Evolutionary conservation across 2,113 vertebrate genomes (phyloP), one percentile per base, ranked within the genome.

Genomic region (Amphiprion percula): DNA sequence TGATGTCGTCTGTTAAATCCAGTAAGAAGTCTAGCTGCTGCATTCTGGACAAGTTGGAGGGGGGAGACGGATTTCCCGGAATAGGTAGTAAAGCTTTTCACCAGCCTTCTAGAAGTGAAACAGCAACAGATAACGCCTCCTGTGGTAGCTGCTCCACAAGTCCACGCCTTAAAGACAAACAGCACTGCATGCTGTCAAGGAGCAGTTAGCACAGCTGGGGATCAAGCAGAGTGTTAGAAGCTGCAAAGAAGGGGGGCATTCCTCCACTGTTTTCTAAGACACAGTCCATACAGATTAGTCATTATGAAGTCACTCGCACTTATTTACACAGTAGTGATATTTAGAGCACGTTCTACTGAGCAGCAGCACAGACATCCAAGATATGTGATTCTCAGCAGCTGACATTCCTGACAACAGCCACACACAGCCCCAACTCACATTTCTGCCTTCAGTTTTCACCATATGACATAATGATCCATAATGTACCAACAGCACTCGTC

Each of bases 151-250:
- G 55, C 33, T 77, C 3, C 41, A 63, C 41, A 50, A 24, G 53
- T 26, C 59, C 14, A 56, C 55, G 11, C 90, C 85, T 85, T 78
- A 23, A 73, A 70, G 15, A 85, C 79, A 80, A 70, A 78, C 30
- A 55, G 53, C 60, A 15, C 56, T 47, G 54, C 14, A 26, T 28
- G 10, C 19, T 63, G 71, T 28, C 58, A 39, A 1, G 0, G 10
- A 17, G 39, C 44, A 37, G 47, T 61, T 26, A 24, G 10, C 33
- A 33, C 16, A 28, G 26, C 33, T 2, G 33, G 6, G 33, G 6
- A 37, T 37, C 2, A 37, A 37, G 6, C 33, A 37, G 33, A 37
- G 7, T 21, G 61, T 28, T 47, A 60, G 54, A 6, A 16, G 26
- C 53, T 21, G 50, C 39, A 56, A 33, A 16, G 26, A 26, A 16